These are phyloP conservation scores for Wasmannia auropunctata DNA, from an alignment of 1,140 invertebrate genomes.

Conservation along the genomic window DNA sequence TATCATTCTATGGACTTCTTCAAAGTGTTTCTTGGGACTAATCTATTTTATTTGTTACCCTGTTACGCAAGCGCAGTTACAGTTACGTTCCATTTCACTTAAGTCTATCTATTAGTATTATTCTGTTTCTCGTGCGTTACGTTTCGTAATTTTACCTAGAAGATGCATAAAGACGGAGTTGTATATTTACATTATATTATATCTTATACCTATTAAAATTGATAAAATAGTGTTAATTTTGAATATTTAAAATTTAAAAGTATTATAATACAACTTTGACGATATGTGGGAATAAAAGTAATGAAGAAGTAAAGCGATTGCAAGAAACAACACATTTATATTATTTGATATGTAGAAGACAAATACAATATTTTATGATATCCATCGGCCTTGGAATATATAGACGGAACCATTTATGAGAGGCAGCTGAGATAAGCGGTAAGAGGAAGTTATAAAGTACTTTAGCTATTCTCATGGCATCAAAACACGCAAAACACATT, in stretches of 20 bases:
- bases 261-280: neutral
- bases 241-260: neutral
- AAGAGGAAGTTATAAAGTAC: too few species aligned
- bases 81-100: neutral
- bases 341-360: neutral
- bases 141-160: neutral
- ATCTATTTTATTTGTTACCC: neutral
- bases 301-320: neutral
- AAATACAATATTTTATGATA: neutral
- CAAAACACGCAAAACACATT: too few species aligned
- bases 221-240: neutral
- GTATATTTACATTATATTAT: neutral
- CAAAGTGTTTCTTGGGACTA: neutral
- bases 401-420: too few species aligned
- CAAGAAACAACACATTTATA: neutral
- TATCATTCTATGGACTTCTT: neutral
- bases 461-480: too few species aligned
- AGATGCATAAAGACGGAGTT: neutral
- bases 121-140: neutral
- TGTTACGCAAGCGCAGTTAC: constrained; percentile 21
- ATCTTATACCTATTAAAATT: neutral
- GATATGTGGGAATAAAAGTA: neutral
- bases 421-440: too few species aligned
- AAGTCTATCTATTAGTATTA: constrained; percentile 6
- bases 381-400: too few species aligned